phyloP scores from a whole-genome alignment of 2,888 invertebrate species.

The Pyrrhia umbra region DNA sequence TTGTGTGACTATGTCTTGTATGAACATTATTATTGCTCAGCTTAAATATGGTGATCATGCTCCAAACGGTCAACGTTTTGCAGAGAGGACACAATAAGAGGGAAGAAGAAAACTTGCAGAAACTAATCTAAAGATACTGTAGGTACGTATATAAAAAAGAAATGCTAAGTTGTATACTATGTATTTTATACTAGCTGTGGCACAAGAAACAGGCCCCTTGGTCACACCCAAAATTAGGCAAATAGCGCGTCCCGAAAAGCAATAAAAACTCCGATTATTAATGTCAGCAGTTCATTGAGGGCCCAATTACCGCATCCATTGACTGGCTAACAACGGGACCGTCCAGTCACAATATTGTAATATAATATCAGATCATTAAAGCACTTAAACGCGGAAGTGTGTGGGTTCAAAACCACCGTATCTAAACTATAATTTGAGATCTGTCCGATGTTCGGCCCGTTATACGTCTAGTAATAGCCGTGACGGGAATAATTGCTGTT shows the following conservation, averaged over 20 bases:
- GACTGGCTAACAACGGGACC: slow-evolving; percentile 77
- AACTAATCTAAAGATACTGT: no score
- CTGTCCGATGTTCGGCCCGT: slow-evolving; percentile 80
- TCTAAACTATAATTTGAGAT: slow-evolving; percentile 89
- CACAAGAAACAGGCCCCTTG: not conserved
- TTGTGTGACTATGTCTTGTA: no score
- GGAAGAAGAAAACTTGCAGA: no score
- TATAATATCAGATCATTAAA: slow-evolving; percentile 88
- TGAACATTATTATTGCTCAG: no score
- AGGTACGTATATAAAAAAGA: no score
- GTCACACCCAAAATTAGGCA: slow-evolving; percentile 4
- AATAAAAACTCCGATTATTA: slow-evolving; percentile 70
- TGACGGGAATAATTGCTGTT: slow-evolving; percentile 86
- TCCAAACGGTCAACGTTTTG: no score
- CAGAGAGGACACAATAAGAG: no score
- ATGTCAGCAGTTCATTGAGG: slow-evolving; percentile 77
- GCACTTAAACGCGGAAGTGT: slow-evolving; percentile 87
- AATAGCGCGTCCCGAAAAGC: slow-evolving; percentile 10
- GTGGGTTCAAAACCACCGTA: slow-evolving; percentile 90
- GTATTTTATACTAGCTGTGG: not conserved
- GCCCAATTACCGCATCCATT: slow-evolving; percentile 80
- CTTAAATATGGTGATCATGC: no score
- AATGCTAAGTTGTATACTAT: no score
- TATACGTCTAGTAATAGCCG: slow-evolving; percentile 81
- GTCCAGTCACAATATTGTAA: slow-evolving; percentile 84